Percentiles rank a stretch among this genome's conserved stretches.
These are phyloP conservation scores for Perodicticus potto DNA, from an alignment of 2,797 vertebrate genomes.

Conservation along the genomic window DNA sequence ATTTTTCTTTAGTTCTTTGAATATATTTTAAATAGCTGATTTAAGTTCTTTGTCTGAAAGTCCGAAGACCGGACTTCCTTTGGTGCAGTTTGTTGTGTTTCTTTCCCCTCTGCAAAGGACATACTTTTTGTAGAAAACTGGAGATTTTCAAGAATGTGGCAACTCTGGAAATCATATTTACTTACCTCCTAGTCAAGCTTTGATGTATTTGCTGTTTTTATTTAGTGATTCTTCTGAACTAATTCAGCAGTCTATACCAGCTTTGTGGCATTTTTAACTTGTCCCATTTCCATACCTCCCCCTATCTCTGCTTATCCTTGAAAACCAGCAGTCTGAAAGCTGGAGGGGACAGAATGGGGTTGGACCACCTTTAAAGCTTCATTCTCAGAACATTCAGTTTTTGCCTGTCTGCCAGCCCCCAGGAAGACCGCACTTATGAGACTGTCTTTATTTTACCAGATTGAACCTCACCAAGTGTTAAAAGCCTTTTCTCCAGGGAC, in stretches of 20 bases:
- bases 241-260: not conserved
- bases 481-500: not conserved
- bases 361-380: not conserved
- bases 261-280: not conserved
- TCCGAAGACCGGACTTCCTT: not conserved
- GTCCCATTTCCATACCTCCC: not conserved
- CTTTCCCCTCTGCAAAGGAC: not conserved
- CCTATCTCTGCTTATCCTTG: not conserved
- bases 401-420: not conserved
- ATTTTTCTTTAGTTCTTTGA: not conserved
- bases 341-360: not conserved
- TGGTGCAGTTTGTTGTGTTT: not conserved
- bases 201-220: not conserved
- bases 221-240: not conserved
- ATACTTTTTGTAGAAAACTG: not conserved
- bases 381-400: constrained; percentile 5
- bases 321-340: not conserved
- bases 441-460: not conserved
- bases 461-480: not conserved
- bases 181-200: not conserved
- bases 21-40: constrained; percentile 1
- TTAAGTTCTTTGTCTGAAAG: constrained; percentile 5
- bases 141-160: not conserved
- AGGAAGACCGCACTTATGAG: not conserved
- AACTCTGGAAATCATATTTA: not conserved